Evolutionary conservation across 2,888 invertebrate species (phyloP), one percentile per base, ranked within the genome.

Genomic region (Aleiodes leptofemur): DNA sequence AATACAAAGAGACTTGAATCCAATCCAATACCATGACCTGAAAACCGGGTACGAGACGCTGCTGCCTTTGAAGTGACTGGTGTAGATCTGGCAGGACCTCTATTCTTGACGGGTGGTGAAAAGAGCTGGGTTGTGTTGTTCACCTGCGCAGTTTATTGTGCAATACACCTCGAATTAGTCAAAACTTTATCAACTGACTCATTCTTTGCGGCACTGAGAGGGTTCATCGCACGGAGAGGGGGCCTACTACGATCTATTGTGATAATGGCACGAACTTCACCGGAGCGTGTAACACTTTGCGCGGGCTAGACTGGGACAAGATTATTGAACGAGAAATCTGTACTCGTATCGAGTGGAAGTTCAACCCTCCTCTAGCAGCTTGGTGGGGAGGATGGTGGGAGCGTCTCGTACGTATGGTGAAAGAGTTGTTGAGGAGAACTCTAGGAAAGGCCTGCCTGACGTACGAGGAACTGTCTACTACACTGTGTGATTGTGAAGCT

Each of bases 21-120:
- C n/a, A 8, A 61, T 74, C 51, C 48, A 79, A 14, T 77, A 82
- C 7, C 84, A 0, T 77, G 86, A 13, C 86, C 84, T 9, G 48
- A 72, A 23, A 81, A 85, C 71, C 77, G 86, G 31, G 81, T 86
- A 6, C 76, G 80, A n/a, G 80, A 83, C 72, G 82, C 83, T 2
- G 43, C 59, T 4, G 77, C 79, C n/a, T 86, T 87, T 81, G 84
- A 87, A 71, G 77, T 85, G 3, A 77, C 78, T 4, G 89, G 87
- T 8, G 78, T 89, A 0, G 89, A 89, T 76, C 81, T 89, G 56
- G 83, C 85, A 5, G 90, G 90, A 0, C 89, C 90, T 0, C 59
- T 90, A n/a, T 78, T 72, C 31, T 73, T 87, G 9, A 83, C 76
- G 72, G 78, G 73, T 34, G 77, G 80, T 11, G 38, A 76, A 13